Conservation (phyloP, 2,797 vertebrate genomes). For the Acanthurus lineatus region DNA sequence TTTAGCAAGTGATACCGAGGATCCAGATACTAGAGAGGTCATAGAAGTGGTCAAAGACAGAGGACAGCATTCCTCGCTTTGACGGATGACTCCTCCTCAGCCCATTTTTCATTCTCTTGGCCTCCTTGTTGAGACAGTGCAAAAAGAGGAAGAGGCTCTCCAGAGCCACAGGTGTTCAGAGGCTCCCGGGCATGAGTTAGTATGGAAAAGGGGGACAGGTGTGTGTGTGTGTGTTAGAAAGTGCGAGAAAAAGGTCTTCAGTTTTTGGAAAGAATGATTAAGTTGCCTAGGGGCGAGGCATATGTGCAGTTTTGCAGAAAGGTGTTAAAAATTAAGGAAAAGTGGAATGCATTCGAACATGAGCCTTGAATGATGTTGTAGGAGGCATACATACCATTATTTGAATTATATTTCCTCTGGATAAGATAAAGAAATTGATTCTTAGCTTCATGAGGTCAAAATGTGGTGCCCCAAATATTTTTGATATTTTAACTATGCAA, state of each 20-base stretch:
- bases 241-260: too few species aligned
- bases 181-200: constrained; percentile 38
- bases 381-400: neutral
- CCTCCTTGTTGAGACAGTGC: constrained; percentile 60
- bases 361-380: neutral
- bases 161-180: constrained; percentile 73
- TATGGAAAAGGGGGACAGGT: constrained; percentile 18
- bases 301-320: constrained; percentile 9
- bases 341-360: constrained; percentile 12
- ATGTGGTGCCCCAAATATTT: constrained; percentile 2
- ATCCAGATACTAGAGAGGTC: constrained; percentile 51
- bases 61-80: constrained; percentile 74
- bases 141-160: constrained; percentile 36
- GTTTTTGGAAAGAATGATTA: constrained; percentile 26
- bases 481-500: constrained; percentile 33
- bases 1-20: constrained; percentile 49
- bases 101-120: constrained; percentile 72
- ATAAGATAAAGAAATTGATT: neutral
- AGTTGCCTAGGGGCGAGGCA: constrained; percentile 13
- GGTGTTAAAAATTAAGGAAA: constrained; percentile 2
- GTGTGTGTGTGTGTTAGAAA: neutral
- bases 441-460: neutral
- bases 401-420: constrained; percentile 17
- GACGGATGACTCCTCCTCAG: constrained; percentile 72
- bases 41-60: constrained; percentile 56